Evolutionary conservation across 2,888 invertebrate species (phyloP).

Genomic region (Norana najaformis): DNA sequence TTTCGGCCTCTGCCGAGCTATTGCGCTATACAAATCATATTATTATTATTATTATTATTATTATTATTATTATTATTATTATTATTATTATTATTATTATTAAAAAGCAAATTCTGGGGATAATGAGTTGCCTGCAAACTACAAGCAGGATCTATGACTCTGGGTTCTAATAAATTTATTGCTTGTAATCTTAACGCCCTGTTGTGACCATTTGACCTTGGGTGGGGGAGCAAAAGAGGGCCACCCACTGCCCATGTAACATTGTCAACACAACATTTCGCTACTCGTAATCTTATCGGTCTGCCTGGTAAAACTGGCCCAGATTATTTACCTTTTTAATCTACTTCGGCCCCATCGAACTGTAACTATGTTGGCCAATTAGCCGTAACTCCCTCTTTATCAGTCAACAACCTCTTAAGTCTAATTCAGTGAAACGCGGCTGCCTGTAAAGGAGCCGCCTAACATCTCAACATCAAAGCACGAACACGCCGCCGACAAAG

Average conservation of each 20-base stretch:
- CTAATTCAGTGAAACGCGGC: neutral
- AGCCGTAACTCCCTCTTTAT: neutral
- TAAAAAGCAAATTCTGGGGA: too few relatives aligned
- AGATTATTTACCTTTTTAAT: neutral
- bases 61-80: too few relatives aligned
- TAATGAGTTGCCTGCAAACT: neutral
- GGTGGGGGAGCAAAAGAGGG: neutral
- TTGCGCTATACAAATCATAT: too few relatives aligned
- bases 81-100: too few relatives aligned
- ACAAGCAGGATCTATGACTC: neutral
- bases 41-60: too few relatives aligned
- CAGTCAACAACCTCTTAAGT: neutral
- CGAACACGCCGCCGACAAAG: neutral
- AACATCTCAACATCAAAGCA: neutral
- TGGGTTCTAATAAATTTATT: neutral
- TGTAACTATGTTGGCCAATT: too few relatives aligned
- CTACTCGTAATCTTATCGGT: neutral
- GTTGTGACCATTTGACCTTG: neutral
- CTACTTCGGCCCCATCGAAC: too few relatives aligned
- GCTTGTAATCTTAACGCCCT: neutral
- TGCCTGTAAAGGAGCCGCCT: neutral
- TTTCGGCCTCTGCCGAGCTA: too few relatives aligned
- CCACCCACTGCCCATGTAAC: constrained; percentile 13
- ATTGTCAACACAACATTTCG: neutral
- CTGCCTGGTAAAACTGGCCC: neutral